phyloP scores from a whole-genome alignment of 2,113 vertebrate species.

The Lynx canadensis region DNA sequence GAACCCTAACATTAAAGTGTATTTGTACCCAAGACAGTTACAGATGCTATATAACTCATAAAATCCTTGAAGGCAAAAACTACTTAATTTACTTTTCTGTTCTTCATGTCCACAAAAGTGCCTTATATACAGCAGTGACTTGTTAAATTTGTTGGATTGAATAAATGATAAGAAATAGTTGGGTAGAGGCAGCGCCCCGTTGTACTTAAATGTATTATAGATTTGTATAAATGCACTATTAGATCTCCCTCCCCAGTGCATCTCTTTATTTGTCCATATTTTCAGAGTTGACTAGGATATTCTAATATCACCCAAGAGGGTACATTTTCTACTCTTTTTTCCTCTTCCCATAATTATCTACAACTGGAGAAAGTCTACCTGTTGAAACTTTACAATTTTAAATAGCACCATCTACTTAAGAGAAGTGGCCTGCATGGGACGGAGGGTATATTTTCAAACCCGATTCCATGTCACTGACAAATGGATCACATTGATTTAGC shows the following conservation, averaged over 20 bases:
- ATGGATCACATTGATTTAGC: background rate
- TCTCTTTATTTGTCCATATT: background rate
- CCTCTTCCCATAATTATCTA: constrained; percentile 20
- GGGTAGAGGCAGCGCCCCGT: background rate
- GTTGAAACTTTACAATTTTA: background rate
- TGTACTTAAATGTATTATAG: background rate
- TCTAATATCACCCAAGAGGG: background rate
- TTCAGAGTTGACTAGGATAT: background rate
- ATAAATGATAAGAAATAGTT: background rate
- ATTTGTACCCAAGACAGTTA: background rate
- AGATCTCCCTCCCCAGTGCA: background rate
- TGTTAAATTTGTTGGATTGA: background rate
- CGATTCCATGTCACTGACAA: background rate
- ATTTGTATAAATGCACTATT: background rate
- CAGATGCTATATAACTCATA: background rate
- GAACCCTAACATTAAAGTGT: background rate
- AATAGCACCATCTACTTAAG: background rate
- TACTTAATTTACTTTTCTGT: background rate
- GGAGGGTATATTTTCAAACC: constrained; percentile 15
- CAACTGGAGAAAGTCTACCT: background rate
- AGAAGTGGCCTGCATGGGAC: background rate
- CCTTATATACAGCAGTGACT: background rate
- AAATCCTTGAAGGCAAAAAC: background rate
- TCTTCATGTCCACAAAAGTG: background rate
- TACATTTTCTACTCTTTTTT: background rate